Base-by-base conservation (phyloP, 1,140 invertebrate species). In the Mamestra configurata region DNA sequence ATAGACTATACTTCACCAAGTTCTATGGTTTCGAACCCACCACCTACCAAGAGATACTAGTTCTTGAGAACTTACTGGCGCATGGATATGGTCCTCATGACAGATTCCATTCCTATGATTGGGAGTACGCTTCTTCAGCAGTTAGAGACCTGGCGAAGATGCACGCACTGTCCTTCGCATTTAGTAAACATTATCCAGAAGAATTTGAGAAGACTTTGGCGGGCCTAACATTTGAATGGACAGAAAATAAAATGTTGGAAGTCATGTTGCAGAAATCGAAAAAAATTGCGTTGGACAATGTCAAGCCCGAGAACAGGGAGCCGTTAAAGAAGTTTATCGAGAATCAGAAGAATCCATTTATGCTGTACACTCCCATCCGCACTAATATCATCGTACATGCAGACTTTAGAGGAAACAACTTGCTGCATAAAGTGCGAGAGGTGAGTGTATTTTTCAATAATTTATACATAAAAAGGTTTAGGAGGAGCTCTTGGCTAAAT, bases 151-250 rank as follows among this genome's bases (percentile, higher is more conserved):
- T 87, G 55, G 83, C 86, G 15, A 61, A 49, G 24, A 27, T 76
- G 1, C 87, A 89, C 37, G 87, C 86, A 4, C n/a, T 89, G 7
- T 85, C 84, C 0, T 79, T 84, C 6, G 87, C 84, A 1, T 77
- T 80, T 4, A 10, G 18, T 20, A 37, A 64, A 11, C 1, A 40
- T 0, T 3, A 40, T 4, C 59, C 31, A 4, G 81, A 89, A 49
- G 75, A 83, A 11, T 77, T 82, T 46, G 55, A 83, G 55, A 66
- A 82, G 4, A 76, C 24, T 35, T 20, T 59, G 13, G 71, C 24
- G 75, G 71, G 80, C 8, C 20, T 83, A 13, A 71, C 76, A 37
- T 55, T 84, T 13, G 27, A 61, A 10, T 35, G 15, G 13, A 31
- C 1, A 5, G 15, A 11, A 27, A n/a, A 2, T 49, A 1, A 15